Percentiles rank a stretch among this genome's conserved stretches.
These are phyloP conservation scores for Drosophila quinaria DNA, from an alignment of 2,888 invertebrate genomes.

Conservation along the genomic window DNA sequence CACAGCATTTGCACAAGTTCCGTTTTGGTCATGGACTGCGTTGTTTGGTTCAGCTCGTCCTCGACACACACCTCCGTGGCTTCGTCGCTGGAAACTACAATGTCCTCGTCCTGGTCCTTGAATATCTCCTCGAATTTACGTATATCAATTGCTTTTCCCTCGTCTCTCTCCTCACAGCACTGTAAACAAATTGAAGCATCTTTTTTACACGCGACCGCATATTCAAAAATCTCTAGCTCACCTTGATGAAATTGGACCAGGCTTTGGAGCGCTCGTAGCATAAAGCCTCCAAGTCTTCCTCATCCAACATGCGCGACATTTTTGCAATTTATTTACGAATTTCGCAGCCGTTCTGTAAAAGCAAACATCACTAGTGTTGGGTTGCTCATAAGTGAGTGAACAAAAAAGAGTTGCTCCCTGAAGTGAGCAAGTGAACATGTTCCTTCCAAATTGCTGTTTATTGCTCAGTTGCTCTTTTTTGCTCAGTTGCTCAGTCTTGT, in stretches of 20 bases:
- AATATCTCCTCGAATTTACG: conserved; percentile 16
- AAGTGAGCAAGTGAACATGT: too few species aligned
- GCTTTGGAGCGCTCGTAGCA: conserved; percentile 76
- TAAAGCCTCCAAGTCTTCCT: conserved; percentile 62
- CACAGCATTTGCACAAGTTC: conserved; percentile 57
- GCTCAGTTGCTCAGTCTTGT: too few species aligned
- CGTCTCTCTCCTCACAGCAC: conserved; percentile 3
- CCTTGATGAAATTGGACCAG: conserved; percentile 77
- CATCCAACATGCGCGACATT: conserved; percentile 45
- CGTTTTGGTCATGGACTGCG: conserved; percentile 39
- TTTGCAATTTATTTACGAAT: conserved; percentile 1
- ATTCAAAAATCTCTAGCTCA: conserved; percentile 28
- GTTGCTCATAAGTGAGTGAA: too few species aligned
- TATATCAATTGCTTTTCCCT: conserved; percentile 21
- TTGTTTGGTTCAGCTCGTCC: conserved; percentile 43
- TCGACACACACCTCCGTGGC: conserved; percentile 43
- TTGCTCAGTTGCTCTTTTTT: too few species aligned
- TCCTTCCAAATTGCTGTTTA: too few species aligned
- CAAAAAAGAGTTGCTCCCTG: too few species aligned
- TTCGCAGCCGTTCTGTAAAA: too few species aligned
- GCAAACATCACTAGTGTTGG: too few species aligned
- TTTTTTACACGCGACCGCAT: conserved; percentile 17
- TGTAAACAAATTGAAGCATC: conserved; percentile 20
- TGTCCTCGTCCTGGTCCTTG: conserved; percentile 27
- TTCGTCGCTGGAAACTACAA: conserved; percentile 6